A percentile compares a stretch with the other conserved stretches of the same genome.
phyloP scores from a whole-genome alignment of 1,140 invertebrate species.

The Papilio dardanus region DNA sequence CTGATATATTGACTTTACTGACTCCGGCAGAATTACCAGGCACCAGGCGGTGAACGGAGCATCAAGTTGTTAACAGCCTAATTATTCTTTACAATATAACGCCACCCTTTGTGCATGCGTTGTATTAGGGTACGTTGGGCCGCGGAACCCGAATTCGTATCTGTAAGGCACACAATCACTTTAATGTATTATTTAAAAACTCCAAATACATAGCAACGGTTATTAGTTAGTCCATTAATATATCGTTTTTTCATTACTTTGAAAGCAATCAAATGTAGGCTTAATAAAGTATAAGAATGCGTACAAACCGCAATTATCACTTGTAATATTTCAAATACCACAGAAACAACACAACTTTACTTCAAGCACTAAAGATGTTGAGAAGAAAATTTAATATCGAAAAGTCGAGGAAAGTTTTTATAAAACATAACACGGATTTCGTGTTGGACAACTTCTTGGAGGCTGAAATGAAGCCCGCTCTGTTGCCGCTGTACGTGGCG shows the following conservation, averaged over 20 bases:
- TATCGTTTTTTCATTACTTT: neutral
- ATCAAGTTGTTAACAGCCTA: too few species aligned
- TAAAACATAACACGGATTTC: neutral
- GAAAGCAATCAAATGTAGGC: neutral
- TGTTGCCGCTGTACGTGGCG: neutral
- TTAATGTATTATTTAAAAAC: neutral
- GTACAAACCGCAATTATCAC: neutral
- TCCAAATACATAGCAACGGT: neutral
- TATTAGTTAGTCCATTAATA: neutral
- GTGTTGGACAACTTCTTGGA: neutral
- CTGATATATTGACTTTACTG: too few species aligned
- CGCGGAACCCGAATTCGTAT: too few species aligned
- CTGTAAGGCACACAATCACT: too few species aligned
- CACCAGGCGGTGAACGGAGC: too few species aligned
- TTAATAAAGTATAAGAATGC: neutral
- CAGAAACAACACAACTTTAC: too few species aligned
- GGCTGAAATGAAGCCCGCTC: neutral
- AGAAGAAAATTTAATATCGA: neutral
- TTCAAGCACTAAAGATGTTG: neutral
- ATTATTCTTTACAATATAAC: too few species aligned
- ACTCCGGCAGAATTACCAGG: too few species aligned
- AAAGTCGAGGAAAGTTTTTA: neutral
- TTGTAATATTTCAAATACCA: neutral
- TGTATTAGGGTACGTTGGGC: too few species aligned
- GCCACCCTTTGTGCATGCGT: too few species aligned